Evolutionary conservation across 1,140 invertebrate species (phyloP), one percentile per base, ranked within the genome.

Genomic region (Rhynchophorus ferrugineus): DNA sequence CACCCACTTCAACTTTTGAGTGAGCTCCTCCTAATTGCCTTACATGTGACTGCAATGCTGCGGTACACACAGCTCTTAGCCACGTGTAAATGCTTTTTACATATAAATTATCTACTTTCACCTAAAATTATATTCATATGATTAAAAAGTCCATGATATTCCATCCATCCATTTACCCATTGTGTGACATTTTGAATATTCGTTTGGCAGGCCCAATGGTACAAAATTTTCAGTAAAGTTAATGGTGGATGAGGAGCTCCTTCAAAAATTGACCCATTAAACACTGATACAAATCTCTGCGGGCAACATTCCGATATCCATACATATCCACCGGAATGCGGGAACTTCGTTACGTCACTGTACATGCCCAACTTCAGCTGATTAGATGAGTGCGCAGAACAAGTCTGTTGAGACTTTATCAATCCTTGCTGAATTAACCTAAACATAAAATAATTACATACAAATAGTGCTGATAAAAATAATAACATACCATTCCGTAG

Each of bases 121-220:
- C 81, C 65, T 67, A 44, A 49, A 62, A 58, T 22, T 50, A 41
- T 29, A 47, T 21, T 22, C 17, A 47, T 13, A 21, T 11, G n/a
- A 33, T 8, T 14, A 50, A 14, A 34, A 34, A 41, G n/a, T 35
- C n/a, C 11, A 42, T 8, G 29, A 44, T 35, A 13, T 46, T 46
- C 8, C 1, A 34, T 14, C 33, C n/a, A 46, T 34, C 17, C 17
- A 56, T 51, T 58, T 46, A 69, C 81, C 90, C 89, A 92, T 37
- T 87, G 85, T 0, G 88, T 78, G 8, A 92, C 87, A 65, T 91
- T 93, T 60, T 85, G 82, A 8, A 91, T 83, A 48, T 85, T 87
- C 1, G 89, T 92, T 62, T 92, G 89, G 64, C 88, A 91, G 0
- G 85, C 78, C 89, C 89, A 93, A 66, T 93, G 89, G 67, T 92